Percentiles rank a stretch among this genome's conserved stretches.
These are phyloP conservation scores for Aptenodytes forsteri DNA, from an alignment of 2,113 vertebrate genomes.

Conservation along the genomic window DNA sequence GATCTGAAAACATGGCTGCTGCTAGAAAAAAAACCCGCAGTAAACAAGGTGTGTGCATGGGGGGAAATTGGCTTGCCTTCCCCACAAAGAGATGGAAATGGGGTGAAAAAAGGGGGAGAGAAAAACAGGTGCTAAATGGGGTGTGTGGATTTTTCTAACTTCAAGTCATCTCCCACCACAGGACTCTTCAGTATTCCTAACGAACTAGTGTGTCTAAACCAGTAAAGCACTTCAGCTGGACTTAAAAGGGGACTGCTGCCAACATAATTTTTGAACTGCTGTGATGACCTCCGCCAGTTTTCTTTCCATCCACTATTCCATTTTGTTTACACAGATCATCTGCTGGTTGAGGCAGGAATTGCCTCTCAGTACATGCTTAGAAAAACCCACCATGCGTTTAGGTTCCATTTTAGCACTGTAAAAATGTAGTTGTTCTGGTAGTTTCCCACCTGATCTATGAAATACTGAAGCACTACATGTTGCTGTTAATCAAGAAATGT, in stretches of 20 bases:
- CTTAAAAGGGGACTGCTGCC: not conserved
- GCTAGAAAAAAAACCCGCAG: not conserved
- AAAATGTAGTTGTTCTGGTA: not conserved
- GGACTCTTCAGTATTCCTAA: not conserved
- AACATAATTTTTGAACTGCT: fast-evolving
- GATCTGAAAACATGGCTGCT: not conserved
- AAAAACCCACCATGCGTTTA: not conserved
- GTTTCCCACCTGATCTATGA: not conserved
- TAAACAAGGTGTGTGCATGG: not conserved
- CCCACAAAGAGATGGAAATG: not conserved
- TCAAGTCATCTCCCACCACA: not conserved
- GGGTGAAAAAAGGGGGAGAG: not conserved
- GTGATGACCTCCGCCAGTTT: fast-evolving
- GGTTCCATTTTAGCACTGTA: not conserved
- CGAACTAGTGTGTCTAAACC: fast-evolving
- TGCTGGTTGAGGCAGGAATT: not conserved
- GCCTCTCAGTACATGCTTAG: not conserved
- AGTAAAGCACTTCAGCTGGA: not conserved
- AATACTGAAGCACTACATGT: not conserved
- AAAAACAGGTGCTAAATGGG: not conserved
- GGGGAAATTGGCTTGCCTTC: not conserved
- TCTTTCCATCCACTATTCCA: not conserved
- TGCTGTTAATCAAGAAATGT: not conserved
- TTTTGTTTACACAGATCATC: not conserved
- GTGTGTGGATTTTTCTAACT: not conserved